Percentiles rank a stretch among this genome's conserved stretches.
Conservation (phyloP, 1,140 invertebrate genomes). For the Parasteatoda tepidariorum region DNA sequence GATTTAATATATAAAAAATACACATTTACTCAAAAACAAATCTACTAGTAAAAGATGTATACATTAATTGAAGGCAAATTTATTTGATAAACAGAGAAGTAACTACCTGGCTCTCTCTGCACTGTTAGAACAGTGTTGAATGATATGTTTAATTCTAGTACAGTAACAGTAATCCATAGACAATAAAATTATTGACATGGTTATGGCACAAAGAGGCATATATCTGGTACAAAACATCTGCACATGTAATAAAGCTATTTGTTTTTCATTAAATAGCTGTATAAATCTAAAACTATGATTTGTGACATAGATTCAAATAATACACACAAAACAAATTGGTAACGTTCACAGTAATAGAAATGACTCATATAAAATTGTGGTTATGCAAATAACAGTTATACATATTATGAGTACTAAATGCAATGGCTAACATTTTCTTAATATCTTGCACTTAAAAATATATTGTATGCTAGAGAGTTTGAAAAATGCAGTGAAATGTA, state of each 20-base stretch:
- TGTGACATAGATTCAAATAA: not conserved
- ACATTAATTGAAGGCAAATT: not conserved
- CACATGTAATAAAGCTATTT: slow-evolving; percentile 13
- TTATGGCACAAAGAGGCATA: slow-evolving; percentile 59
- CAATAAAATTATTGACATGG: slow-evolving; percentile 36
- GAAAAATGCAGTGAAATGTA: too few relatives aligned
- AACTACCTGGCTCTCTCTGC: slow-evolving; percentile 47
- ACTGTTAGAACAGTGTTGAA: slow-evolving; percentile 56
- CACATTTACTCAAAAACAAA: not conserved
- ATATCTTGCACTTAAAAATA: too few relatives aligned
- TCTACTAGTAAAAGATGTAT: not conserved
- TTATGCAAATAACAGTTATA: too few relatives aligned
- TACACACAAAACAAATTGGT: not conserved
- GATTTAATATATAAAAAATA: too few relatives aligned
- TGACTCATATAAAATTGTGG: too few relatives aligned
- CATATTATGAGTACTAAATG: too few relatives aligned
- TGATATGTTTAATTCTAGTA: slow-evolving; percentile 61
- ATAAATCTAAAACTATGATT: not conserved
- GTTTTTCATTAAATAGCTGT: not conserved
- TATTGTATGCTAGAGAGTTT: too few relatives aligned
- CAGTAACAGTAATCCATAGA: slow-evolving; percentile 46
- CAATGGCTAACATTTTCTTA: too few relatives aligned
- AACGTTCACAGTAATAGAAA: not conserved
- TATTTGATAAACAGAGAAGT: not conserved
- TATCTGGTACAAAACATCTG: slow-evolving; percentile 16